Evolutionary conservation across 2,888 invertebrate species (phyloP).

Genomic region (Ectropis crepuscularia): DNA sequence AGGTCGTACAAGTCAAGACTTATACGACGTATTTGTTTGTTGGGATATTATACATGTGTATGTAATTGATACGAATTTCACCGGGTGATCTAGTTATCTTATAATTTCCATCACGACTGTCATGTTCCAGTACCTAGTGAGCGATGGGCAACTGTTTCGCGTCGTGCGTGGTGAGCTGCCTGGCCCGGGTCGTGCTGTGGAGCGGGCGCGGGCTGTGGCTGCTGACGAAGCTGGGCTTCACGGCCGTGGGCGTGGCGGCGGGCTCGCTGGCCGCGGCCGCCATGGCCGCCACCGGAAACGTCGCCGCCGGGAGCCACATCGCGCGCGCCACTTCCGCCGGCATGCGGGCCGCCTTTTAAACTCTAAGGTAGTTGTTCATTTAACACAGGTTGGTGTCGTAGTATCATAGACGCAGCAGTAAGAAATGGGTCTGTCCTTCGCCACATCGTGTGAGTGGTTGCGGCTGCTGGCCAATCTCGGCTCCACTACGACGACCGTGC

Average conservation of each 20-base stretch:
- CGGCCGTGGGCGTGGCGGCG: conserved; percentile 42
- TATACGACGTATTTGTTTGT: too few species aligned
- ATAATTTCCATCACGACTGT: too few species aligned
- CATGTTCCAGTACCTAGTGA: background rate
- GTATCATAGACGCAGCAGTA: too few species aligned
- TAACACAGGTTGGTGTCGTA: background rate
- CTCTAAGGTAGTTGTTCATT: too few species aligned
- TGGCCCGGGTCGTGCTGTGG: conserved; percentile 44
- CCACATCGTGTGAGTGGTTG: too few species aligned
- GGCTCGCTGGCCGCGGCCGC: conserved; percentile 47
- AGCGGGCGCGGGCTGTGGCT: conserved; percentile 48
- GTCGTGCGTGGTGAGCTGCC: conserved; percentile 38
- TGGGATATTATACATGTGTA: too few species aligned
- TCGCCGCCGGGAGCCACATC: conserved; percentile 45
- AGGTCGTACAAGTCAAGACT: too few species aligned
- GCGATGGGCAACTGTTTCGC: conserved; percentile 24
- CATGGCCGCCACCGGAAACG: conserved; percentile 48
- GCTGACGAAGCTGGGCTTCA: conserved; percentile 45
- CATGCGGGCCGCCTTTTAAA: conserved; percentile 32
- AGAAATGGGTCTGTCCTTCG: too few species aligned
- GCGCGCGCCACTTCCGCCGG: conserved; percentile 42
- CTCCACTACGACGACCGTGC: too few species aligned
- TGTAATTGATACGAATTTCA: too few species aligned
- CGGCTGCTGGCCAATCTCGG: too few species aligned
- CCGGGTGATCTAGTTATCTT: too few species aligned